Evolutionary conservation across 1,140 invertebrate species (phyloP), one percentile per base, ranked within the genome.

Genomic region (Carposina sasakii): DNA sequence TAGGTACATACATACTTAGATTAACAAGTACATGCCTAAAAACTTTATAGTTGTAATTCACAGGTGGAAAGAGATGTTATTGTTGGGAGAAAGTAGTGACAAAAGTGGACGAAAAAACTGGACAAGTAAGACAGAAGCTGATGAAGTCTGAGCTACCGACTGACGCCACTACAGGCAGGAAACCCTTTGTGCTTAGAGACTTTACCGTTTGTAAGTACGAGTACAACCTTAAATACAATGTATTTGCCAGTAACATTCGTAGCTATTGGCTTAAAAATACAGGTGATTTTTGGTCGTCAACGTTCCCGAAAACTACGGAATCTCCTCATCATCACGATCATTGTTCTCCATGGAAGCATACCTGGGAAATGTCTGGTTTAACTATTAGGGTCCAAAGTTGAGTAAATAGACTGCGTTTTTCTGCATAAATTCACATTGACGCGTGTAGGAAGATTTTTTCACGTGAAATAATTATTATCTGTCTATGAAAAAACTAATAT

Each of bases 151-250:
- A 68, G 8, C 40, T 86, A n/a, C 85, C 85, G 0, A 58, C 57
- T 2, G 86, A 87, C 57, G 83, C 82, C 3, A 85, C 81, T 0
- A 59, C 77, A 10, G 52, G 58, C n/a, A 67, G 68, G 9, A 68
- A 74, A 16, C 73, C 76, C 0, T 85, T 88, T 47, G 42, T 87
- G 21, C 63, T 86, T 15, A 67, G 84, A 49, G 84, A 88, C 63
- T 88, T 88, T 53, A 70, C 87, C 40, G 57, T 87, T 19, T 73
- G 87, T 88, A 69, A 69, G 77, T 52, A 37, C 26, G 33, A 13
- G 17, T 49, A 17, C 9, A 30, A 23, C 16, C n/a, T 26, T 26
- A 12, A 5, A 6, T 26, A 26, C 24, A 6, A 26, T 6, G 12
- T 26, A 6, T 26, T 12, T 5, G 24, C 24, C 24, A 12, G 24